Evolutionary conservation across 2,888 invertebrate genomes (phyloP).

Genomic region (Mellilla xanthometata): DNA sequence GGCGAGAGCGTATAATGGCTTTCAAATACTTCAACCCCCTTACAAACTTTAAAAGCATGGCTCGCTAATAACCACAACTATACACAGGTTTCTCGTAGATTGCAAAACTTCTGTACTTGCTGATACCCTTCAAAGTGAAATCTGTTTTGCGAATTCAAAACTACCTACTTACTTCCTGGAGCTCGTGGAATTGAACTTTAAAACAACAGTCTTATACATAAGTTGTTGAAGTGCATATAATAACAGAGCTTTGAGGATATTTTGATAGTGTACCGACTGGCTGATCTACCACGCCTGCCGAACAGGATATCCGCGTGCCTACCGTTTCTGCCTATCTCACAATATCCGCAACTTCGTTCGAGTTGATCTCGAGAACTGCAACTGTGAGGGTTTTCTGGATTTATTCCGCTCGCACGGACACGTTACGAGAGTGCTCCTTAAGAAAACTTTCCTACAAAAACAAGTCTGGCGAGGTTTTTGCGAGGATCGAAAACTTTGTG

Average conservation of each 20-base stretch:
- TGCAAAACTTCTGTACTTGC: constrained; percentile 3
- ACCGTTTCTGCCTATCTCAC: constrained; percentile 24
- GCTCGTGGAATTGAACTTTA: background rate
- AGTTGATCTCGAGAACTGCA: constrained; percentile 25
- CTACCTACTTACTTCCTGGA: background rate
- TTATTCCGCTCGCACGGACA: constrained; percentile 27
- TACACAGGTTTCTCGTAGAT: constrained; percentile 1
- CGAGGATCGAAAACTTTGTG: constrained; percentile 6
- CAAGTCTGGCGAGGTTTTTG: constrained; percentile 10
- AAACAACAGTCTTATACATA: background rate
- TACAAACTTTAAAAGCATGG: background rate
- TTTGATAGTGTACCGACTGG: constrained; percentile 13
- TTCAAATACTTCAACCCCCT: too few species aligned
- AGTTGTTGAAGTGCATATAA: constrained; percentile 6
- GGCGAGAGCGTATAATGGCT: too few species aligned
- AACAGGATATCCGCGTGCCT: constrained; percentile 24
- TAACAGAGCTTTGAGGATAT: background rate
- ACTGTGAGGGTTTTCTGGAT: constrained; percentile 21
- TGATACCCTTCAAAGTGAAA: background rate
- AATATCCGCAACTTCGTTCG: constrained; percentile 26
- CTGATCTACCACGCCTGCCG: constrained; percentile 12
- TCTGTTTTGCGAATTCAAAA: constrained; percentile 1
- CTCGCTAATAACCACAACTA: constrained; percentile 1
- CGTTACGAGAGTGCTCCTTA: constrained; percentile 26
- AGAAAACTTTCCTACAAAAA: constrained; percentile 26